Evolutionary conservation across 2,797 vertebrate species (phyloP).

Genomic region (Phalanger gymnotis): DNA sequence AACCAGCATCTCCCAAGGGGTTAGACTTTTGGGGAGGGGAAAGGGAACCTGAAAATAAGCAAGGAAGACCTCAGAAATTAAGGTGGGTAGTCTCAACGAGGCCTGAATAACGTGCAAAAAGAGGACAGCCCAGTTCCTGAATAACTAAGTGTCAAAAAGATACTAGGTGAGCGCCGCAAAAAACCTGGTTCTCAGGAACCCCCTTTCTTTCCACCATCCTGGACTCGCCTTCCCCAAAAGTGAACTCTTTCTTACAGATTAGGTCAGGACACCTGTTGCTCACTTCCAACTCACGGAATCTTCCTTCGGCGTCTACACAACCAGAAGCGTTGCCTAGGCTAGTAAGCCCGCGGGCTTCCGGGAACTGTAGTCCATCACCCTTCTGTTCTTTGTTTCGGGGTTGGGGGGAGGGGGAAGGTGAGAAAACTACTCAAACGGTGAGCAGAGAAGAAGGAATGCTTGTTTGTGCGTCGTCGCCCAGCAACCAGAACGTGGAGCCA

Average conservation of each 20-base stretch:
- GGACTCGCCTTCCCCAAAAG: constrained; percentile 35
- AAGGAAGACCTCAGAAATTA: neutral
- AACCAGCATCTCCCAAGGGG: neutral
- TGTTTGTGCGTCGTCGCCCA: constrained; percentile 72
- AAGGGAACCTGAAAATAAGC: neutral
- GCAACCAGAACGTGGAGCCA: constrained; percentile 24
- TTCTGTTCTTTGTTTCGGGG: fast-evolving
- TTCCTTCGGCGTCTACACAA: neutral
- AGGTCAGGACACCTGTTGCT: neutral
- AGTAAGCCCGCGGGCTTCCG: neutral
- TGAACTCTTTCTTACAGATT: neutral
- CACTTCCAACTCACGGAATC: neutral
- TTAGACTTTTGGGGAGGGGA: neutral
- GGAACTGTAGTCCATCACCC: constrained; percentile 20
- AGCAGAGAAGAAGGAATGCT: constrained; percentile 6
- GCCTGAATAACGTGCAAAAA: neutral
- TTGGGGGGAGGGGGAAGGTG: fast-evolving
- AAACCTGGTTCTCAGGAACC: neutral
- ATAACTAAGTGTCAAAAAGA: neutral
- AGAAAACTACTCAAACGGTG: fast-evolving
- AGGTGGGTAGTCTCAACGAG: neutral
- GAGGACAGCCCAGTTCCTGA: neutral
- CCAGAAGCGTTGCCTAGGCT: neutral
- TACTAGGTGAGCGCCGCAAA: neutral
- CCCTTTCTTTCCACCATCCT: neutral